A percentile compares a stretch with the other conserved stretches of the same genome.
Conservation (phyloP, 1,140 invertebrate genomes). For the Hermetia illucens region DNA sequence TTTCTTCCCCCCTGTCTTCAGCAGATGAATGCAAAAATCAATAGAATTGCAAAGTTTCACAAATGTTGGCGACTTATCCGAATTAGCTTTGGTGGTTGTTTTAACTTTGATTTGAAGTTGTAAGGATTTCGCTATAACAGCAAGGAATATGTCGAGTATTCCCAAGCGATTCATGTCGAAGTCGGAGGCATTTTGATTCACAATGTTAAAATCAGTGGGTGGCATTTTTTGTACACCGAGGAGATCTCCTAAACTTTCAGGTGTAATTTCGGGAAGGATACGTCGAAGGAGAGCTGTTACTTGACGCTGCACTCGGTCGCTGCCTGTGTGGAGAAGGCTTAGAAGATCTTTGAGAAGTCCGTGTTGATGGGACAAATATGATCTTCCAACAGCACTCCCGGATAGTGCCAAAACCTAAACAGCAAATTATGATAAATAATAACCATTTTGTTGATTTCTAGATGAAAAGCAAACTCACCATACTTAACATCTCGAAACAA, state of each 20-base stretch:
- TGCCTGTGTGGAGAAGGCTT: constrained; percentile 81
- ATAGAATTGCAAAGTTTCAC: constrained; percentile 24
- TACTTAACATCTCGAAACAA: constrained; percentile 94
- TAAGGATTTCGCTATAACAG: constrained; percentile 73
- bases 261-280: constrained; percentile 72
- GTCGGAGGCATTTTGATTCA: constrained; percentile 35
- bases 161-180: constrained; percentile 48
- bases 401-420: constrained; percentile 71
- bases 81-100: constrained; percentile 18
- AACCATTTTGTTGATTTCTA: not conserved
- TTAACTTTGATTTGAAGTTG: constrained; percentile 80
- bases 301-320: constrained; percentile 86
- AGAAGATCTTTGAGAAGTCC: constrained; percentile 73
- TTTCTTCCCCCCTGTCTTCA: constrained; percentile 8
- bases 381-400: constrained; percentile 77
- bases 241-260: constrained; percentile 47
- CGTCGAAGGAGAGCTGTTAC: constrained; percentile 65
- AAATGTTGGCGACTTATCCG: constrained; percentile 24
- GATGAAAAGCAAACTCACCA: constrained; percentile 38
- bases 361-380: constrained; percentile 79
- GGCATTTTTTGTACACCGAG: constrained; percentile 53
- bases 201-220: constrained; percentile 63
- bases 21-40: constrained; percentile 23
- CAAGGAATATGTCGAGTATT: constrained; percentile 72
- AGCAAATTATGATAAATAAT: constrained; percentile 20